Conservation (phyloP, 2,888 invertebrate genomes). For the Adineta ricciae region DNA sequence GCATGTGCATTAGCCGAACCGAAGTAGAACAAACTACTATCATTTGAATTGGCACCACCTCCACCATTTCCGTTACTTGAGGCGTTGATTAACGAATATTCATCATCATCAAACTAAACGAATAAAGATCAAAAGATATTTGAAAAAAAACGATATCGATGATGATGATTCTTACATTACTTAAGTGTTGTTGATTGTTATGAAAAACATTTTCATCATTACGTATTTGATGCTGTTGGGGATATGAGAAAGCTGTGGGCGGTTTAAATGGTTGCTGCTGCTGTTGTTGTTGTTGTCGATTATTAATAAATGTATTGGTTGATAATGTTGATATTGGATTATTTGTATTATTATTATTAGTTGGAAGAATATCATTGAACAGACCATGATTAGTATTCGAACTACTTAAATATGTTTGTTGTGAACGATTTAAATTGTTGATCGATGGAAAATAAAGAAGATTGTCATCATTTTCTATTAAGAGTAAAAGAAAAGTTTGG, state of each 20-base stretch:
- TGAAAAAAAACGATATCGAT: too few relatives aligned
- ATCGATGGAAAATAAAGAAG: too few relatives aligned
- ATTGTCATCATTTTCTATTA: background rate
- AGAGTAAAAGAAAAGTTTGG: background rate
- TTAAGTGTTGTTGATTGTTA: background rate
- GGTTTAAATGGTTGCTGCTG: background rate
- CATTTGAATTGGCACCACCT: background rate
- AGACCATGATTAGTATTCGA: background rate
- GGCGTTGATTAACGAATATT: background rate
- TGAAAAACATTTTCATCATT: background rate
- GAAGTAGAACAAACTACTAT: slow-evolving; percentile 2
- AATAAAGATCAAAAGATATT: too few relatives aligned
- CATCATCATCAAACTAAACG: background rate
- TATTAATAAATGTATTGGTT: background rate
- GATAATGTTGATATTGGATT: background rate
- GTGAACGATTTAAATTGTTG: too few relatives aligned
- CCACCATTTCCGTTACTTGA: background rate
- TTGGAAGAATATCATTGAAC: too few relatives aligned
- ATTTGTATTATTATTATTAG: background rate
- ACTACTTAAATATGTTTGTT: background rate
- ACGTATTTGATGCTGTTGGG: background rate
- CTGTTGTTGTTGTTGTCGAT: background rate
- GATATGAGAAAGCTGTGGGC: too few relatives aligned
- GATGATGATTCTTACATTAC: background rate
- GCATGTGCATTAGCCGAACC: background rate